Percentiles rank a stretch among this genome's conserved stretches.
phyloP scores from a whole-genome alignment of 35 echinoderm and acorn worm genomes.

The Holothuria glaberrima region DNA sequence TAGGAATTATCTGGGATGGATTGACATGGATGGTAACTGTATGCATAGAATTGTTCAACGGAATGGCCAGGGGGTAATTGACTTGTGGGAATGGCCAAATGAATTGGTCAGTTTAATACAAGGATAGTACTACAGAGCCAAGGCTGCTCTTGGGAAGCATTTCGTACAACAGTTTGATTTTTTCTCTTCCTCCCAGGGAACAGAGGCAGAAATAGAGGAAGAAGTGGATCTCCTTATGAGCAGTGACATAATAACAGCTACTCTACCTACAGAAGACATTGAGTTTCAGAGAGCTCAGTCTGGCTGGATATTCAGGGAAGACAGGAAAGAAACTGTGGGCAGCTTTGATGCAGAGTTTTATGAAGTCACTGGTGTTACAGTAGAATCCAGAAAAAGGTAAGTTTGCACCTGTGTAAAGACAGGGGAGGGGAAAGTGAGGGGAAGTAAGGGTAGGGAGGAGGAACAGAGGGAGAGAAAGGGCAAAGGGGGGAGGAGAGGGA shows the following conservation, averaged over 20 bases:
- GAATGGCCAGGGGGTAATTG: too few relatives aligned
- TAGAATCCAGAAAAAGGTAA: conserved; percentile 97
- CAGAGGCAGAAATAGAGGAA: conserved; percentile 44
- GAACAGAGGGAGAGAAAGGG: too few relatives aligned
- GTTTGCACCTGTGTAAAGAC: background rate
- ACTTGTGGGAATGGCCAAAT: too few relatives aligned
- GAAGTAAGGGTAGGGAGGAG: background rate
- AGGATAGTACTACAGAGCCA: background rate
- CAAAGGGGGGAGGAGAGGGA: too few relatives aligned
- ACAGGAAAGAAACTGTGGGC: conserved; percentile 80
- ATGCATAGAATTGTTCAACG: too few relatives aligned
- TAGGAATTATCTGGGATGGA: too few relatives aligned
- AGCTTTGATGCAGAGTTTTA: conserved; percentile 92
- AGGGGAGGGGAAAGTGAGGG: too few relatives aligned
- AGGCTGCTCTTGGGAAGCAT: background rate
- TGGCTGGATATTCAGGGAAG: conserved; percentile 94
- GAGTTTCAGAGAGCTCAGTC: conserved; percentile 76
- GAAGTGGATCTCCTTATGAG: conserved; percentile 50
- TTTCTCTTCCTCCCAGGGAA: conserved; percentile 15
- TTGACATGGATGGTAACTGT: too few relatives aligned
- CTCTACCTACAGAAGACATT: conserved; percentile 7
- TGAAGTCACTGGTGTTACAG: conserved; percentile 73
- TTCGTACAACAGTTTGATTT: background rate
- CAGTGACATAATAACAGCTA: conserved; percentile 44
- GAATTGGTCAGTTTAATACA: too few relatives aligned